phyloP scores from a whole-genome alignment of 2,888 invertebrate species.

The Parnassius orleans region DNA sequence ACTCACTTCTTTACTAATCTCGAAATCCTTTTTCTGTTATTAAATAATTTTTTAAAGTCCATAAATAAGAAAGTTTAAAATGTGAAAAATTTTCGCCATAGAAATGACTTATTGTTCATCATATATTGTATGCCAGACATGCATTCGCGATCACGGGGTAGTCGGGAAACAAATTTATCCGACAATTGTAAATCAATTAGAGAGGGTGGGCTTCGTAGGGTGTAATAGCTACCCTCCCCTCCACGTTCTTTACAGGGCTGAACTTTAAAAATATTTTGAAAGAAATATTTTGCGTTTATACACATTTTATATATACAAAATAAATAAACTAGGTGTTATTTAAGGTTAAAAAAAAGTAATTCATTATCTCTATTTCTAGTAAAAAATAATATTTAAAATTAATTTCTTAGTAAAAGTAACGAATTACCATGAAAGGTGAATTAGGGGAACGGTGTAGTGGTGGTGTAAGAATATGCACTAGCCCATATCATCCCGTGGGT shows the following conservation, averaged over 20 bases:
- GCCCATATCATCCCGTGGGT: no score
- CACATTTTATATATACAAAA: no score
- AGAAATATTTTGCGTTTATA: background rate
- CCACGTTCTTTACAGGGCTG: constrained; percentile 56
- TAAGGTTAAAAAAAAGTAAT: no score
- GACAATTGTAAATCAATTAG: constrained; percentile 82
- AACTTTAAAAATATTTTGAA: constrained; percentile 37
- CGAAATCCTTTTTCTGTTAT: no score
- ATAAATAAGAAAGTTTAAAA: background rate
- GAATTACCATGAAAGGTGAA: background rate
- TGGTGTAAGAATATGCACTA: no score
- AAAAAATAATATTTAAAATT: background rate
- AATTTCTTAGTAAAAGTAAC: constrained; percentile 1
- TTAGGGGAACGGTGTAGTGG: no score
- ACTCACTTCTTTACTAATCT: no score
- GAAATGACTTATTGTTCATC: constrained; percentile 36
- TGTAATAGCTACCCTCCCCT: constrained; percentile 65
- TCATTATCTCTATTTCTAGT: no score
- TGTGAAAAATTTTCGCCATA: constrained; percentile 1
- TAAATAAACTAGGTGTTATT: no score
- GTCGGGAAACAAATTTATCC: constrained; percentile 80
- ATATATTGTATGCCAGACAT: constrained; percentile 45
- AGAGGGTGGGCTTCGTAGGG: constrained; percentile 75
- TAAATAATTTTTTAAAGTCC: no score
- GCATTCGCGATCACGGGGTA: constrained; percentile 70